phyloP scores from a whole-genome alignment of 2,113 vertebrate species.

The Balaeniceps rex region DNA sequence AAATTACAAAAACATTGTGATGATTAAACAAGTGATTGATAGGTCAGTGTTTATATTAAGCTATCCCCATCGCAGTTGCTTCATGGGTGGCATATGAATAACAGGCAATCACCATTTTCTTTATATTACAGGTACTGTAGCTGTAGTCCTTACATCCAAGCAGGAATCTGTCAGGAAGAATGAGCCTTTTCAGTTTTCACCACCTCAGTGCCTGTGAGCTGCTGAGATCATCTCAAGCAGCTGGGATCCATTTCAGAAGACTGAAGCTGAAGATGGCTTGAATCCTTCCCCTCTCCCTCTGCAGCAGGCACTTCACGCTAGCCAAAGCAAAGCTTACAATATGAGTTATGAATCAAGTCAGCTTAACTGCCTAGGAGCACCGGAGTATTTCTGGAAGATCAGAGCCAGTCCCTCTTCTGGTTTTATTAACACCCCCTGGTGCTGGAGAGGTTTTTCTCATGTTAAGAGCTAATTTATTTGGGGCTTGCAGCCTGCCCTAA shows the following conservation, averaged over 20 bases:
- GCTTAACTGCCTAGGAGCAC: background rate
- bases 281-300: background rate
- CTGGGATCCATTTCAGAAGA: constrained; percentile 49
- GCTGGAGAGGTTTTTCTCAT: background rate
- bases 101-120: constrained; percentile 52
- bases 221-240: constrained; percentile 62
- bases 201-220: constrained; percentile 66
- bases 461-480: background rate
- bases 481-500: background rate
- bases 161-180: background rate
- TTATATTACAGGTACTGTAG: background rate
- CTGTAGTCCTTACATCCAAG: constrained; percentile 20
- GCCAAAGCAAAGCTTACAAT: background rate
- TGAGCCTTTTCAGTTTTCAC: background rate
- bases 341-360: background rate
- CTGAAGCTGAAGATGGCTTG: constrained; percentile 31
- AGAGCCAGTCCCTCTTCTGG: background rate
- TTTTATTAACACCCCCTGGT: background rate
- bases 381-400: background rate
- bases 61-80: constrained; percentile 51
- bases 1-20: background rate
- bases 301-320: background rate
- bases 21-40: background rate
- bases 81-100: constrained; percentile 57
- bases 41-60: background rate